Evolutionary conservation across 2,888 invertebrate species (phyloP), one percentile per base, ranked within the genome.

Genomic region (Drosophila suboccidentalis): DNA sequence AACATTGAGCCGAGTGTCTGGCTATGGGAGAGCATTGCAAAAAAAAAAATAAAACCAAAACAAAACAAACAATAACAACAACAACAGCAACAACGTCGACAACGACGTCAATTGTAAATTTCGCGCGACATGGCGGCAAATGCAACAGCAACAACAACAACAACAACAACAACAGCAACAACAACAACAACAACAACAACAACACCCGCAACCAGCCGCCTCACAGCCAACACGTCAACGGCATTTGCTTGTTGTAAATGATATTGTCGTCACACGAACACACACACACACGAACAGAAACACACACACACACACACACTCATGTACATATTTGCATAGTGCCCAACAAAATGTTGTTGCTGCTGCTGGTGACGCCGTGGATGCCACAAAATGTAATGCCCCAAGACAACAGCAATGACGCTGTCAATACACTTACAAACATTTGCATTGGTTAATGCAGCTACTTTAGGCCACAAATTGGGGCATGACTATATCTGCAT

Each of bases 91-190:
- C 79, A 59, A 82, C 26, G 59, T 64, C 58, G 53, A 78, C 82
- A 78, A 77, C 82, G 63, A 83, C 83, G 84, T 86, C 87, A 84
- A 87, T 83, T 80, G 83, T 80, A 80, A 77, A 86, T 87, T 87
- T 83, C 53, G 75, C 80, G 83, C 84, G 84, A 87, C 82, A 86
- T 75, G 84, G 79, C 81, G 77, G 83, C 72, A 83, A 83, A 86
- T 79, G 71, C 76, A 76, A 72, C 76, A 75, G 54, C 75, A 77
- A 26, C 61, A 53, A 38, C 58, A 43, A 50, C 60, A 36, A 3
- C 73, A 68, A 36, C 61, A 61, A 15, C 60, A 38, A 34, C 61
- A 41, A 39, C 51, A 29, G 55, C 66, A 50, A n/a, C n/a, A 53
- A 38, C 58, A 43, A 50, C 60, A 36, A 3, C 73, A 68, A 36